Evolutionary conservation across 2,888 invertebrate species (phyloP), one percentile per base, ranked within the genome.

Genomic region (Phaedon cochleariae): DNA sequence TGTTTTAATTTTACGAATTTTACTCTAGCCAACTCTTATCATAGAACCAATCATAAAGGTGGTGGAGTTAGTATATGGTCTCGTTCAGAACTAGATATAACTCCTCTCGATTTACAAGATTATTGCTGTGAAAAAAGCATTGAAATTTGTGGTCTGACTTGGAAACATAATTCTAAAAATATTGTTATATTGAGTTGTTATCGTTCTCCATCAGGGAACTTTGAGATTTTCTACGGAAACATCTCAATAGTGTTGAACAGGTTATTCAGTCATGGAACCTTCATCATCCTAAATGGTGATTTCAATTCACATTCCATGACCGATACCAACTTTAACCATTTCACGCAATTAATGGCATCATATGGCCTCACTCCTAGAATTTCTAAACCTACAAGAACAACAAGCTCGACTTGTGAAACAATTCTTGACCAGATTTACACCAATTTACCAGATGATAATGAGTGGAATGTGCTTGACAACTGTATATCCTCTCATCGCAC

Each of bases 91-190:
- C 34, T 18, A 34, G 53, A 54, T 54, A 17, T 54, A 54, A 34
- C 37, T 37, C 54, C 54, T 9, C 6, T 54, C 20, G 20, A 54
- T 20, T 54, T 37, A 37, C 17, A 54, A 37, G 37, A 34, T 12
- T 54, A 54, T 21, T 54, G 54, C 53, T 20, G 18, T 53, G 53
- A 53, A 34, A 53, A 53, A 53, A 31, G 15, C 18, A 53, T 51
- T 26, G 51, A 53, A n/a, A 17, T 53, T 31, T 53, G 31, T 53
- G 53, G 53, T 31, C 4, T 51, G n/a, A n/a, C 7, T 0, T 53
- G 53, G 31, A 17, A 31, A 34, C 2, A 53, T 34, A 53, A 53
- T 53, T 12, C 3, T 26, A 52, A 2, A 1, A 26, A 26, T 52
- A 52, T 26, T 26, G 3, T 52, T 6, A 52, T 29, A 2, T 34